These are phyloP conservation scores for Sapayoa aenigma DNA, from an alignment of 2,113 vertebrate species.

Conservation along the genomic window DNA sequence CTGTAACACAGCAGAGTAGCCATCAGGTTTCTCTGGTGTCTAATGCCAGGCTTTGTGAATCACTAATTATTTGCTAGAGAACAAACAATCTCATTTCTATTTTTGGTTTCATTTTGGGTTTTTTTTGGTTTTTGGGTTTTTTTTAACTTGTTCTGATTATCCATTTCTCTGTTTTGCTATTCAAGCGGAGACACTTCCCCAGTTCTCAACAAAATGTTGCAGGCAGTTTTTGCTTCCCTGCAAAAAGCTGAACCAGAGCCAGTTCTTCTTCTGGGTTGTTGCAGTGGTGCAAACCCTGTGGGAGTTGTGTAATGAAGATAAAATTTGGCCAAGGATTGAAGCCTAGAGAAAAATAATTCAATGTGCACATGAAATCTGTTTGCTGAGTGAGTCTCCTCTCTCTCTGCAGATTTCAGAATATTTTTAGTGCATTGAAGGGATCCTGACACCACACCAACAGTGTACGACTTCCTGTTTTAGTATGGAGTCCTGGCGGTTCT, in stretches of 20 bases:
- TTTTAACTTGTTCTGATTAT: neutral
- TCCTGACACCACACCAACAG: neutral
- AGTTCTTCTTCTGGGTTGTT: neutral
- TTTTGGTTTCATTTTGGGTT: neutral
- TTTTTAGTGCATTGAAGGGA: neutral
- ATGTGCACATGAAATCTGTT: neutral
- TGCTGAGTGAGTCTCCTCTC: neutral
- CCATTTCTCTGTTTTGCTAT: neutral
- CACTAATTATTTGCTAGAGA: neutral
- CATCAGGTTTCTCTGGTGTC: neutral
- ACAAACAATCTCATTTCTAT: neutral
- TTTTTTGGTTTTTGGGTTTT: neutral
- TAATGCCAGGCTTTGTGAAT: neutral
- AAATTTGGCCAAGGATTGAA: neutral
- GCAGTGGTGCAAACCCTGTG: neutral
- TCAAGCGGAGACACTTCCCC: neutral
- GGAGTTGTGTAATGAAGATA: constrained; percentile 3
- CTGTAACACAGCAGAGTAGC: neutral
- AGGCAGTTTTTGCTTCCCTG: neutral
- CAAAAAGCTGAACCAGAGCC: neutral
- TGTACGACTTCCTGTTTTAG: neutral
- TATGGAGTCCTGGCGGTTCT: neutral
- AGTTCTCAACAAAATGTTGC: neutral
- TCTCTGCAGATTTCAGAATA: neutral
- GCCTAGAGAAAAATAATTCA: neutral